Conservation (phyloP, 2,113 vertebrate genomes). For the Micronycteris hirsuta region DNA sequence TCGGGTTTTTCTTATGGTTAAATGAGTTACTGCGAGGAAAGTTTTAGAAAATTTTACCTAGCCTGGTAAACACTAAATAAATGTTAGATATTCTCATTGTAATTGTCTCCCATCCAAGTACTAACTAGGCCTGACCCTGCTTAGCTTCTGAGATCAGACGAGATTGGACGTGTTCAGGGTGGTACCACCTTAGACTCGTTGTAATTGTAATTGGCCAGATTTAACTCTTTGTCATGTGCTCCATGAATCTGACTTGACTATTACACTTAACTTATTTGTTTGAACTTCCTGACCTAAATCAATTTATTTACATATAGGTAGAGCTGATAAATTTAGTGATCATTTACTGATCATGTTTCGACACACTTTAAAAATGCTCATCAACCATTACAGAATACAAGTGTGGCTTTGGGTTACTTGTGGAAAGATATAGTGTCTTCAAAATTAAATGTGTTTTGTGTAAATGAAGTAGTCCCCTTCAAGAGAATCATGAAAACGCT, state of each 20-base stretch:
- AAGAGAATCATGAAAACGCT: constrained; percentile 3
- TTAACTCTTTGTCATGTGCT: background rate
- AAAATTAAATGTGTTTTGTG: background rate
- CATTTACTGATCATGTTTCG: background rate
- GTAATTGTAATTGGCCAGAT: background rate
- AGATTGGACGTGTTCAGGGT: too few relatives aligned
- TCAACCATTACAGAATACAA: background rate
- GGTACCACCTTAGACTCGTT: background rate
- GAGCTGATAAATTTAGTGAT: background rate
- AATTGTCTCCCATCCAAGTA: background rate
- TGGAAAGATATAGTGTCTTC: background rate
- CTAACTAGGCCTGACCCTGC: too few relatives aligned
- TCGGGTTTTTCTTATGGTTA: background rate
- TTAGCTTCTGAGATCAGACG: too few relatives aligned
- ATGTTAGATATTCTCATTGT: background rate
- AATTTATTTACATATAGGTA: background rate
- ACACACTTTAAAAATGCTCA: background rate
- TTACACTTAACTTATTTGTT: background rate
- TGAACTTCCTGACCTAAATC: background rate
- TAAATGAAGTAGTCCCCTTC: background rate
- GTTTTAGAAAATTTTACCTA: background rate
- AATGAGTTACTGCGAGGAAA: background rate
- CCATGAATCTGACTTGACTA: background rate
- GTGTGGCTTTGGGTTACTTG: background rate
- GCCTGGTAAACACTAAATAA: background rate